Conservation (phyloP, 2,113 vertebrate genomes). For the Gymnogyps californianus region DNA sequence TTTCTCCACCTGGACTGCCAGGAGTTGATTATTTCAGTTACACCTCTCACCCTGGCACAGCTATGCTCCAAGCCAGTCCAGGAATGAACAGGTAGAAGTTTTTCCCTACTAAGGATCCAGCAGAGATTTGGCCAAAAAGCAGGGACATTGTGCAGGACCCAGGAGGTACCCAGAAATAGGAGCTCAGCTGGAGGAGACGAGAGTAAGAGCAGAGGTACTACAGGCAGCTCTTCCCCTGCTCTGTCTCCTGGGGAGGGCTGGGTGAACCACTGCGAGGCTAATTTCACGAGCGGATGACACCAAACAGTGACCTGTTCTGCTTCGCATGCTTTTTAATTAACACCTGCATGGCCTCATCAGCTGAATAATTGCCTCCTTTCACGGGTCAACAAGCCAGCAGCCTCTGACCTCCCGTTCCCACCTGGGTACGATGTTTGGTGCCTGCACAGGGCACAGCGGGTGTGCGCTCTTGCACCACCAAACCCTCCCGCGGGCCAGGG, state of each 20-base stretch:
- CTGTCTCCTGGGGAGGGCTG: neutral
- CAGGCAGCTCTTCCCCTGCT: neutral
- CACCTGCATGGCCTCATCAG: slow-evolving; percentile 52
- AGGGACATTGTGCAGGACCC: neutral
- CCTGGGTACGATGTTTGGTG: neutral
- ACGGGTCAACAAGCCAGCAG: slow-evolving; percentile 55
- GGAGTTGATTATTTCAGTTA: neutral
- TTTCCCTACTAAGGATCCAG: neutral
- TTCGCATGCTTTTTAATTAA: slow-evolving; percentile 63
- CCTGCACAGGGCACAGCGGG: neutral
- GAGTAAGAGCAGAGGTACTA: neutral
- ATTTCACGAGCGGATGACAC: slow-evolving; percentile 46
- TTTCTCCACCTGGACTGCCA: neutral
- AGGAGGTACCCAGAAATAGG: neutral
- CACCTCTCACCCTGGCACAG: neutral
- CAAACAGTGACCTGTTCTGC: slow-evolving; percentile 59
- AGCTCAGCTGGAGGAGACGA: neutral
- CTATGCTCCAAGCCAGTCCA: neutral
- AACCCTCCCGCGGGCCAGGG: rapidly evolving
- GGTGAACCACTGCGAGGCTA: neutral
- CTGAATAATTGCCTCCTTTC: slow-evolving; percentile 51
- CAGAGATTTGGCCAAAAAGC: neutral
- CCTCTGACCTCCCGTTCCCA: slow-evolving; percentile 6
- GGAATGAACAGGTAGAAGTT: neutral
- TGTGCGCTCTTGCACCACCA: neutral